Base-by-base conservation (phyloP, 1,140 invertebrate species). In the Apis florea region DNA sequence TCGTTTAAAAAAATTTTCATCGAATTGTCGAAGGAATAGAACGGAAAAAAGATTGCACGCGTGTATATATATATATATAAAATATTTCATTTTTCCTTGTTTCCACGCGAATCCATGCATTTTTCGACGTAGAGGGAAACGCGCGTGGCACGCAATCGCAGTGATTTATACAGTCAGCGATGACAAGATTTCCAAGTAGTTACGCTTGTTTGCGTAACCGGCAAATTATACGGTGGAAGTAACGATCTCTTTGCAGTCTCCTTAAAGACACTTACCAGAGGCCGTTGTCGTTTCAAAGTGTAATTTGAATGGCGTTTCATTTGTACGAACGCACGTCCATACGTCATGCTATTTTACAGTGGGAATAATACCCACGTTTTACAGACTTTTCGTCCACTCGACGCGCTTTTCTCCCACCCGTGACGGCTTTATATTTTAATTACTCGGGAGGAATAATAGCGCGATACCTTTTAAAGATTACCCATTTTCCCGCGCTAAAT, bases 161-260 rank as follows among this genome's bases (percentile, higher is more conserved):
- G 75, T 67, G 79, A 81, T 81, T 75, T 81, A 75, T 75, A 56
- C 53, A 53, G 47, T 31, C 53, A 21, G 61, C 63, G 79, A 81
- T 81, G 79, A 81, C 79, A 81, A 75, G 79, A 67, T 56, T 67
- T 75, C 24, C 72, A 51, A 26, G 53, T 59, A 68, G 72, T 68
- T 74, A 54, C 63, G 56, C 67, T 68, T 21, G 17, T 63, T 81
- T 81, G 53, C 79, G 72, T 81, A 81, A 81, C 72, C 31, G 63
- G 79, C 79, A 81, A 81, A 81, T 81, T 81, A 81, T 53, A 81
- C 53, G 79, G 63, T 67, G 58, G 54, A 59, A 59, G 66, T 75
- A 81, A 74, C 73, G 79, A 74, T 81, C 73, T 81, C 79, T 75
- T 75, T 54, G 79, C 72, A 54, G 72, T 59, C 40, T 64, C 71